Base-by-base conservation (phyloP, 2,888 invertebrate genomes). In the Apodemia duryi region DNA sequence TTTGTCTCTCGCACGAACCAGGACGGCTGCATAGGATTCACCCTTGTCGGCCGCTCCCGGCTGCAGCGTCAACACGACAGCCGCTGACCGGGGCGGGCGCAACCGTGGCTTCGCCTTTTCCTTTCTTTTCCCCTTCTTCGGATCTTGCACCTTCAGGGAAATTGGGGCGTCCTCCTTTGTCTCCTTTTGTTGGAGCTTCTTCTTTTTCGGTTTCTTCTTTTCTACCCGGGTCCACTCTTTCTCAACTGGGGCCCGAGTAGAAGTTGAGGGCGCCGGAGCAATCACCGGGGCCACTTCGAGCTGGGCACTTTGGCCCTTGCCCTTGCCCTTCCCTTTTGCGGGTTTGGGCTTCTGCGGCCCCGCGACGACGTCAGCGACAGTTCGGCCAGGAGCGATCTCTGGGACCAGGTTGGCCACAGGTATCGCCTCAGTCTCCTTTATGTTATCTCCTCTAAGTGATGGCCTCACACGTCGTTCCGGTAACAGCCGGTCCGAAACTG, bases 1-100 rank as follows among this genome's bases (percentile, higher is more conserved):
- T 21, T 21, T 21, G 21, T 21, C 21, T 21, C 21, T 21, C 21
- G 21, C 21, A 21, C 21, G 21, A 21, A 21, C 21, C 21, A 21
- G 21, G 21, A 21, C 21, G 21, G 13, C 9, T 9, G 66, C 67
- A 9, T 66, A 69, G 0, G 62, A 65, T 4, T 57, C 29, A 1
- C 66, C 68, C 1, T 51, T 61, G 5, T 61, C 21, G 21, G 21
- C 21, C 21, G 21, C 21, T 21, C 21, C 21, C 21, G 21, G 21
- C 21, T 21, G 21, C 62, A 52, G 43, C 64, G 5, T 67, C 66
- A 46, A 13, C 2, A 46, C 46, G 9, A 46, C 46, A 10, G 46
- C 46, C 10, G 46, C 46, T 4, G 46, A 46, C 13, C 46, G 46
- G 13, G 46, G 46, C 2, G 46, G 46, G 46, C 46, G 46, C 46